phyloP scores from a whole-genome alignment of 2,888 invertebrate genomes.

The Zaprionus obscuricornis region DNA sequence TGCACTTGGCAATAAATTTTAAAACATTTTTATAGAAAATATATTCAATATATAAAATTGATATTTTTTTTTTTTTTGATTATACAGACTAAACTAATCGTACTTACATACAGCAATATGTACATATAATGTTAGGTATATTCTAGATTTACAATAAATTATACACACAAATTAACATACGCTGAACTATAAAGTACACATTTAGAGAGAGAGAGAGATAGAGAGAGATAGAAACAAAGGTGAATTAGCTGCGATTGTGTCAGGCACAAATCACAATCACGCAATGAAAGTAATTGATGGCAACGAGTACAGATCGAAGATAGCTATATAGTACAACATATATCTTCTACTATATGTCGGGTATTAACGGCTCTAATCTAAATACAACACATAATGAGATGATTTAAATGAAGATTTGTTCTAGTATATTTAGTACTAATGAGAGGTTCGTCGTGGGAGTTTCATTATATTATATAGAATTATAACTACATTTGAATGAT shows the following conservation, averaged over 20 bases:
- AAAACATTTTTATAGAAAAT: too few relatives aligned
- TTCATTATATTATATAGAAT: neutral
- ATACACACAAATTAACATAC: too few relatives aligned
- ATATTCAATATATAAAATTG: slow-evolving; percentile 1
- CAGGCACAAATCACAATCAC: slow-evolving; percentile 1
- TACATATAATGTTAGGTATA: slow-evolving; percentile 30
- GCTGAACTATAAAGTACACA: slow-evolving; percentile 70
- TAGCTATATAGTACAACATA: too few relatives aligned
- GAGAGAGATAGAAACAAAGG: slow-evolving; percentile 31
- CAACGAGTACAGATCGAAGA: slow-evolving; percentile 13
- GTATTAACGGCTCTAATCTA: slow-evolving; percentile 25
- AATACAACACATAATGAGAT: slow-evolving; percentile 44
- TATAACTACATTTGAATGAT: slow-evolving; percentile 13
- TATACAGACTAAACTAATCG: slow-evolving; percentile 40
- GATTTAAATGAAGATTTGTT: slow-evolving; percentile 31
- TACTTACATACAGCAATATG: slow-evolving; percentile 28
- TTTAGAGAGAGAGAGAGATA: slow-evolving; percentile 34
- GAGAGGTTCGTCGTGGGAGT: slow-evolving; percentile 2
- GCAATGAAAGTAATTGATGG: neutral
- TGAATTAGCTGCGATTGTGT: slow-evolving; percentile 42
- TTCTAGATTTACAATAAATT: slow-evolving; percentile 7
- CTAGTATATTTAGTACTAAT: slow-evolving; percentile 24
- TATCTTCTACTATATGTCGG: slow-evolving; percentile 6
- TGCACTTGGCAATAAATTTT: too few relatives aligned
- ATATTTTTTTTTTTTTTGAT: slow-evolving; percentile 8